These are phyloP conservation scores for Aporophyla nigra DNA, from an alignment of 2,888 invertebrate genomes.

Conservation along the genomic window DNA sequence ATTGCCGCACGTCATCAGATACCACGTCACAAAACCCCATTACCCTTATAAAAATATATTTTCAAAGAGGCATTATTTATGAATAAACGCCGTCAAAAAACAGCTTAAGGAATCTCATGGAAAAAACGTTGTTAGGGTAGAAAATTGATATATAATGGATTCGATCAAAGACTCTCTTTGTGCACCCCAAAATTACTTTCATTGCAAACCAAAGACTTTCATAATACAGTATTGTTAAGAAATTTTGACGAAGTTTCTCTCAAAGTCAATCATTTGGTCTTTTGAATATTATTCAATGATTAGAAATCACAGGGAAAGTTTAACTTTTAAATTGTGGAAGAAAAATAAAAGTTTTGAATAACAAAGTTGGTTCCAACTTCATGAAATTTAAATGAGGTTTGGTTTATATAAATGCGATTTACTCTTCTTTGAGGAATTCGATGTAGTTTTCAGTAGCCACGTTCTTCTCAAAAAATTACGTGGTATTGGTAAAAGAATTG, in stretches of 20 bases:
- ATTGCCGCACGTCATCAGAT: not conserved
- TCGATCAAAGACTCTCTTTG: conserved; percentile 30
- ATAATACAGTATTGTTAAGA: conserved; percentile 17
- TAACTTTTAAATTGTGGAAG: not conserved
- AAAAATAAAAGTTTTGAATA: conserved; percentile 33
- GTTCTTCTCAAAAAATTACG: not conserved
- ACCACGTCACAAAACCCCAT: conserved; percentile 28
- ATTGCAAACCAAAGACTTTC: conserved; percentile 18
- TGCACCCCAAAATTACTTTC: conserved; percentile 35
- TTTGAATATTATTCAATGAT: conserved; percentile 26
- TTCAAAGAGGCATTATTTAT: conserved; percentile 40
- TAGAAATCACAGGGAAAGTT: conserved; percentile 12
- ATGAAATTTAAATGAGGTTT: conserved; percentile 18
- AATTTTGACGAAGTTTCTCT: conserved; percentile 10
- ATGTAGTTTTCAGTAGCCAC: not conserved
- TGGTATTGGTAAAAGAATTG: no score
- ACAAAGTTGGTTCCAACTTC: conserved; percentile 23
- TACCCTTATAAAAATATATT: conserved; percentile 36
- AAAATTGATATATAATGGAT: conserved; percentile 59
- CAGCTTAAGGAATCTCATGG: conserved; percentile 47
- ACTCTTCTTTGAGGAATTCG: not conserved
- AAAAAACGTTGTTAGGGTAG: conserved; percentile 39
- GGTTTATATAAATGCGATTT: not conserved
- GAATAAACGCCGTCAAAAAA: conserved; percentile 41
- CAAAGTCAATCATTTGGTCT: conserved; percentile 8